Evolutionary conservation across 1,140 invertebrate genomes (phyloP).

Genomic region (Hyphantria cunea): DNA sequence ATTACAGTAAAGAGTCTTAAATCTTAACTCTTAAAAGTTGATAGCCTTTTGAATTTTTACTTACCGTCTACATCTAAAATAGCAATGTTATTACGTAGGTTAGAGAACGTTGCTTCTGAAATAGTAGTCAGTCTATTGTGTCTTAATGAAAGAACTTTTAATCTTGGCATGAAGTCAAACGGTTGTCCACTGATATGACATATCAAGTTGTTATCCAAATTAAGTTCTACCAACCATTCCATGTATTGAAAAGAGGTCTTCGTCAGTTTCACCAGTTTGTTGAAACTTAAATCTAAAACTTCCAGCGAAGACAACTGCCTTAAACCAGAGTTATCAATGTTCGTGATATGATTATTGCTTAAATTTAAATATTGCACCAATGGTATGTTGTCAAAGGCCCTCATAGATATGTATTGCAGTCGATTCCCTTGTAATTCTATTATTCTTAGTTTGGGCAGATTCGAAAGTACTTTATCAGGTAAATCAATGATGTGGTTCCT

Average conservation of each 20-base stretch:
- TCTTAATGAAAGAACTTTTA: slow-evolving; percentile 89
- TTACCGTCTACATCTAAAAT: slow-evolving; percentile 93
- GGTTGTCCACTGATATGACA: slow-evolving; percentile 87
- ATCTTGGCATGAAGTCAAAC: slow-evolving; percentile 90
- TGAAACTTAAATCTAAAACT: slow-evolving; percentile 90
- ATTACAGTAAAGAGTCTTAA: too few species aligned
- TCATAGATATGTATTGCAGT: slow-evolving; percentile 86
- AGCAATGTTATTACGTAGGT: slow-evolving; percentile 90
- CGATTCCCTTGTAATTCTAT: slow-evolving; percentile 92
- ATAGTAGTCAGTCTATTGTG: slow-evolving; percentile 90
- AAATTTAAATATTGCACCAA: slow-evolving; percentile 91
- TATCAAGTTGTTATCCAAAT: slow-evolving; percentile 89
- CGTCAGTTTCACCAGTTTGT: slow-evolving; percentile 87
- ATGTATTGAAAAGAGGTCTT: slow-evolving; percentile 85
- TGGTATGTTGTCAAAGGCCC: slow-evolving; percentile 89
- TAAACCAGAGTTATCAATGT: slow-evolving; percentile 88
- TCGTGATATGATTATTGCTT: slow-evolving; percentile 88
- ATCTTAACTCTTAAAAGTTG: too few species aligned
- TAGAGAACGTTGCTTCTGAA: slow-evolving; percentile 88
- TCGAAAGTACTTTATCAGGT: slow-evolving; percentile 88
- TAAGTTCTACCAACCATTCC: slow-evolving; percentile 92
- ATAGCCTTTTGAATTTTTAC: slow-evolving; percentile 30
- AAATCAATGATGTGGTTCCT: slow-evolving; percentile 88
- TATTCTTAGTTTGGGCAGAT: slow-evolving; percentile 87
- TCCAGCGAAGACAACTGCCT: slow-evolving; percentile 88